phyloP scores from a whole-genome alignment of 2,113 vertebrate genomes.

The Panthera leo region DNA sequence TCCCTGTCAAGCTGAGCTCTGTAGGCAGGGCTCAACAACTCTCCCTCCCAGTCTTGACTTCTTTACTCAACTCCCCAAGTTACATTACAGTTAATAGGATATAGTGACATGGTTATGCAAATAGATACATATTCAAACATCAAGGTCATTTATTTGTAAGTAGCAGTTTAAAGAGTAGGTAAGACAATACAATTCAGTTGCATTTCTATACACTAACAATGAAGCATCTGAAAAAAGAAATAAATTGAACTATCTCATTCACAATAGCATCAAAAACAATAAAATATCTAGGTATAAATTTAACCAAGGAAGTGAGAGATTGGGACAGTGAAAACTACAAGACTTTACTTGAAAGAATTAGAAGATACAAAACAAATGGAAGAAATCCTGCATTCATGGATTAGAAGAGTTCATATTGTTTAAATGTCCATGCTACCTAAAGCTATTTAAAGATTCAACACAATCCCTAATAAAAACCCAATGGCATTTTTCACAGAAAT shows the following conservation, averaged over 20 bases:
- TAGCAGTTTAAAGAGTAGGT: background rate
- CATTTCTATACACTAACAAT: background rate
- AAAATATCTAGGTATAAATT: background rate
- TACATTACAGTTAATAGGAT: background rate
- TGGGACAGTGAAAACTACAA: background rate
- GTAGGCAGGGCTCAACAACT: too few relatives aligned
- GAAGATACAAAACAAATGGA: background rate
- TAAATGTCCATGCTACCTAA: background rate
- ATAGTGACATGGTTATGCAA: background rate
- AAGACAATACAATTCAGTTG: background rate
- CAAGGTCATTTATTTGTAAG: background rate
- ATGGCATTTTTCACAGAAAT: background rate
- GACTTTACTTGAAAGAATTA: background rate
- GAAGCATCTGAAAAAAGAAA: background rate
- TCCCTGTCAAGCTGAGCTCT: too few relatives aligned
- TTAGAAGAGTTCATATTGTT: background rate
- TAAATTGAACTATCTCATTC: background rate
- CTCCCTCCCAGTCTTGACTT: background rate
- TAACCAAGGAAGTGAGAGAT: background rate
- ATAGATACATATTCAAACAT: background rate
- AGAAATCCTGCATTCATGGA: background rate
- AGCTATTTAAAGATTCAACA: background rate
- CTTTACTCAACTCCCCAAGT: background rate
- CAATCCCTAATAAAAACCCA: background rate
- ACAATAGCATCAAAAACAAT: background rate